Percentiles rank a stretch among this genome's conserved stretches.
These are phyloP conservation scores for Clavelina lepadiformis DNA, from an alignment of 23 tunicate genomes.

Conservation along the genomic window DNA sequence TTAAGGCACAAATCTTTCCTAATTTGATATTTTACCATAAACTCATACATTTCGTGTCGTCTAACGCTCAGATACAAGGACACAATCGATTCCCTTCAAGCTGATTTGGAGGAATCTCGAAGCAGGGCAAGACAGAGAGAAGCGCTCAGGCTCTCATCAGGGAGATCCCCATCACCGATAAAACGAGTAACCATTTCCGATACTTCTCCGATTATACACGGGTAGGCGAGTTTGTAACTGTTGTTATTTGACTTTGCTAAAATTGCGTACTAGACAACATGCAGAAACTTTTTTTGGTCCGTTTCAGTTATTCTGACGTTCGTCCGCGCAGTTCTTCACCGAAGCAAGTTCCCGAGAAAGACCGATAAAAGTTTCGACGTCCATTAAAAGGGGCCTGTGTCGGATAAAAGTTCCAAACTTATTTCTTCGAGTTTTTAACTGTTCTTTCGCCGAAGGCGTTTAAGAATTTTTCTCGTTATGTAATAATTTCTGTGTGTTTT, in stretches of 20 bases:
- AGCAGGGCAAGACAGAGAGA: neutral
- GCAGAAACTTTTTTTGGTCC: neutral
- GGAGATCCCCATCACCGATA: slow-evolving; percentile 65
- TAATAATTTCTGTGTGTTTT: too few species aligned
- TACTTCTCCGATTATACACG: slow-evolving; percentile 55
- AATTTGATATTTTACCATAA: neutral
- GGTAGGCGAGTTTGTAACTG: slow-evolving; percentile 13
- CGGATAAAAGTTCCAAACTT: too few species aligned
- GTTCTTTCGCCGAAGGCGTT: too few species aligned
- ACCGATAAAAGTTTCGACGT: slow-evolving; percentile 23
- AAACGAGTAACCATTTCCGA: slow-evolving; percentile 63
- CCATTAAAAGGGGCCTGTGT: too few species aligned
- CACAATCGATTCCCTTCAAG: slow-evolving; percentile 78
- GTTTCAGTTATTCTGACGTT: slow-evolving; percentile 20
- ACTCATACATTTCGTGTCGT: too few species aligned
- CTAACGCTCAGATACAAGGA: slow-evolving; percentile 54
- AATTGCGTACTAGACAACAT: neutral
- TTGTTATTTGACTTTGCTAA: neutral
- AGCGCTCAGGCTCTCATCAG: neutral
- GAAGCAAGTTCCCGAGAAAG: slow-evolving; percentile 44
- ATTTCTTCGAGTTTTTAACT: too few species aligned
- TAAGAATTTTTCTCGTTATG: too few species aligned
- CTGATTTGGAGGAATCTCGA: slow-evolving; percentile 56
- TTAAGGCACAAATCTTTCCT: neutral
- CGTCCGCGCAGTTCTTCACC: slow-evolving; percentile 73